These are phyloP conservation scores for Phortica okadai DNA, from an alignment of 2,888 invertebrate genomes.

Conservation along the genomic window DNA sequence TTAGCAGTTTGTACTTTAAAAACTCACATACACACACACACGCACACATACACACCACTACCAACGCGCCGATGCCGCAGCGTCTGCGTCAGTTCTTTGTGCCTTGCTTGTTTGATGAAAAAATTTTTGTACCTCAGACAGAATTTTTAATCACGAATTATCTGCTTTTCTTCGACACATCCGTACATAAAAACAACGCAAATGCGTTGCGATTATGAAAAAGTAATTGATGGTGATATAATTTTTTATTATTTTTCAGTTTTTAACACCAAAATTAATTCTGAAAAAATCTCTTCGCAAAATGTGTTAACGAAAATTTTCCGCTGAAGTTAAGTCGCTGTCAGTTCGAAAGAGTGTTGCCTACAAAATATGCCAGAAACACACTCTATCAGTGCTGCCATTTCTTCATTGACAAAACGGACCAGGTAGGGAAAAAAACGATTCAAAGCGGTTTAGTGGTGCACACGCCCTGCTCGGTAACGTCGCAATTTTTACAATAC, in stretches of 20 bases:
- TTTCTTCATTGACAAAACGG: no score
- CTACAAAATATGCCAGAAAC: background rate
- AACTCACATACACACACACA: conserved; percentile 33
- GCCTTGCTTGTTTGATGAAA: conserved; percentile 44
- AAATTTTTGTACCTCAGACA: conserved; percentile 79
- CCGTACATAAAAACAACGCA: conserved; percentile 74
- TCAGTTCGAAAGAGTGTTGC: background rate
- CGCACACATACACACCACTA: conserved; percentile 41
- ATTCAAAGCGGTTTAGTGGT: no score
- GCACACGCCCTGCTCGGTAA: no score
- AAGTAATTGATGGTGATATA: conserved; percentile 44
- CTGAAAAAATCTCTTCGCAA: conserved; percentile 47
- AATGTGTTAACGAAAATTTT: conserved; percentile 50
- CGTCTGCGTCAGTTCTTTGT: conserved; percentile 54
- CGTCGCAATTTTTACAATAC: no score
- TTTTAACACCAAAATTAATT: conserved; percentile 52
- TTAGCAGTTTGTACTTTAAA: background rate
- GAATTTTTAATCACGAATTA: conserved; percentile 81
- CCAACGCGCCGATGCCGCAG: conserved; percentile 77
- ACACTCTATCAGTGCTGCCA: background rate
- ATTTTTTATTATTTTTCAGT: conserved; percentile 50
- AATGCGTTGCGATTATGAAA: conserved; percentile 53
- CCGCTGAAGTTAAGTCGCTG: background rate
- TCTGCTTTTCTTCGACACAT: conserved; percentile 79
- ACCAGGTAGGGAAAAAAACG: no score